Conservation (phyloP, 2,797 vertebrate genomes). For the Argya squamiceps region DNA sequence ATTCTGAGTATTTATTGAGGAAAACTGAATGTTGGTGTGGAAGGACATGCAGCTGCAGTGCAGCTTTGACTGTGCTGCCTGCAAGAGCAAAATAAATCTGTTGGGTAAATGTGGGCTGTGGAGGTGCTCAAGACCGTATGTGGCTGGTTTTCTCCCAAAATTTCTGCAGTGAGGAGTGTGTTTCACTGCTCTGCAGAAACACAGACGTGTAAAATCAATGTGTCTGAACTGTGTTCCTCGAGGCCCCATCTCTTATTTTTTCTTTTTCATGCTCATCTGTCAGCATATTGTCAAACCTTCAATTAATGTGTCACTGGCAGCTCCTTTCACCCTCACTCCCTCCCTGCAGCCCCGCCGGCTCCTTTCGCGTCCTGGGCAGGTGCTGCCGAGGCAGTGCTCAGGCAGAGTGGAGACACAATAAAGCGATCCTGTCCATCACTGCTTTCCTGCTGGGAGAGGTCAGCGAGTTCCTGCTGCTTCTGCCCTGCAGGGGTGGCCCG, state of each 20-base stretch:
- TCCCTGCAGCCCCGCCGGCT: rapidly evolving
- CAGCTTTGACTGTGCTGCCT: not conserved
- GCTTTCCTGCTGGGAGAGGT: not conserved
- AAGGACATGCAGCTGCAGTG: not conserved
- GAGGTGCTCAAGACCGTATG: not conserved
- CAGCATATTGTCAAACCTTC: not conserved
- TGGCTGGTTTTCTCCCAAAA: not conserved
- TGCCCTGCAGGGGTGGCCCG: not conserved
- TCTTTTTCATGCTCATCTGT: not conserved
- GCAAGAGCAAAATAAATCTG: not conserved
- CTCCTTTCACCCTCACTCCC: not conserved
- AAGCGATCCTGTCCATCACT: not conserved
- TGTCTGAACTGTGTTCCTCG: not conserved
- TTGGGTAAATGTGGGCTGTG: not conserved
- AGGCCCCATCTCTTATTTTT: not conserved
- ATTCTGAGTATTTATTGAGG: not conserved
- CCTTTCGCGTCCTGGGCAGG: not conserved
- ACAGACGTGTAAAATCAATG: not conserved
- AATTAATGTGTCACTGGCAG: not conserved
- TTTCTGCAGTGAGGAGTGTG: not conserved
- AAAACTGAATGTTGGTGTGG: rapidly evolving
- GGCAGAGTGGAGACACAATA: not conserved
- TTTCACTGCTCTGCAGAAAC: not conserved
- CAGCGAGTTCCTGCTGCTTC: not conserved
- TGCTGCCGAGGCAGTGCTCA: not conserved